Evolutionary conservation across 2,888 invertebrate genomes (phyloP).

Genomic region (Netelia virgata): DNA sequence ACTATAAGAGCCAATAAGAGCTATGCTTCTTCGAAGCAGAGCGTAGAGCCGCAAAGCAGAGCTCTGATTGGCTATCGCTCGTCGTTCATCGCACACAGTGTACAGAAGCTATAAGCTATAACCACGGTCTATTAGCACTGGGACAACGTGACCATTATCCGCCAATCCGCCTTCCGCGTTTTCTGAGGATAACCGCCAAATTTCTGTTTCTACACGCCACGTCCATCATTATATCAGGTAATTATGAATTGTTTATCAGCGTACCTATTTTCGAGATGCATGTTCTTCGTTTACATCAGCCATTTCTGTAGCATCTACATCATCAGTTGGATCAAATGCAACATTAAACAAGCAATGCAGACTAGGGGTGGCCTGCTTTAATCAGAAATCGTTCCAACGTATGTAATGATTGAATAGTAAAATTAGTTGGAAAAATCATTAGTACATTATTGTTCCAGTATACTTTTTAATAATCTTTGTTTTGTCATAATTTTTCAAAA

Average conservation of each 20-base stretch:
- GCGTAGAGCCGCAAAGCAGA: background rate
- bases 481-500: slow-evolving; percentile 15
- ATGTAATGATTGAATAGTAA: slow-evolving; percentile 25
- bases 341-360: slow-evolving; percentile 27
- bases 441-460: too few species aligned
- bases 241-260: slow-evolving; percentile 21
- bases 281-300: slow-evolving; percentile 15
- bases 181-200: slow-evolving; percentile 1
- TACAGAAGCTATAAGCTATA: slow-evolving; percentile 7
- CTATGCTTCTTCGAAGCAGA: too few species aligned
- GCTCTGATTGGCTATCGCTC: slow-evolving; percentile 3
- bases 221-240: slow-evolving; percentile 7
- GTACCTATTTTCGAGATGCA: slow-evolving; percentile 10
- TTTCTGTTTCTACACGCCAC: slow-evolving; percentile 18
- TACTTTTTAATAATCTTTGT: too few species aligned
- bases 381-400: slow-evolving; percentile 44
- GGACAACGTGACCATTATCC: background rate
- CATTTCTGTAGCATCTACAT: slow-evolving; percentile 31
- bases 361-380: slow-evolving; percentile 40
- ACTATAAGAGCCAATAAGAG: too few species aligned
- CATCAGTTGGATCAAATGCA: slow-evolving; percentile 4
- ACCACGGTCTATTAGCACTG: background rate
- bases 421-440: too few species aligned
- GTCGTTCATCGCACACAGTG: background rate
- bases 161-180: background rate